phyloP scores from a whole-genome alignment of 2,797 vertebrate species.

The Sebastiscus albofasciatus region DNA sequence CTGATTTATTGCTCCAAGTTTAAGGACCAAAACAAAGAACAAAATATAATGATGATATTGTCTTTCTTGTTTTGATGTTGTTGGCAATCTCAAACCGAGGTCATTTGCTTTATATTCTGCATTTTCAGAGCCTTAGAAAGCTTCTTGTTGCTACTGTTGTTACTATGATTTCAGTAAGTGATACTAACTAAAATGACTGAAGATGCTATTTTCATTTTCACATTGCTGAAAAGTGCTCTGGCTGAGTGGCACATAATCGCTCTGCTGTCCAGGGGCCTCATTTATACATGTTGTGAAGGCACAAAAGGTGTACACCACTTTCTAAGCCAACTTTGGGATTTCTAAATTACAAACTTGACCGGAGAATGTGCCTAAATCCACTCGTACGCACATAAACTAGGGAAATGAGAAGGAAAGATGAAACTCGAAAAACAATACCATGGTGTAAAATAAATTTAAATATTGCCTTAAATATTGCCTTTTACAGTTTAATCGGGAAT shows the following conservation, averaged over 20 bases:
- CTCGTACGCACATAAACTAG: neutral
- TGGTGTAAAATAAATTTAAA: neutral
- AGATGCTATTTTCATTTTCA: slow-evolving; percentile 22
- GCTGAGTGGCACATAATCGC: slow-evolving; percentile 27
- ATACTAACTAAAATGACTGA: neutral
- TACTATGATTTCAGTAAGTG: neutral
- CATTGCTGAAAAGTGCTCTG: slow-evolving; percentile 17
- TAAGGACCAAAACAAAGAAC: neutral
- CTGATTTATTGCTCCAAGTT: slow-evolving; percentile 10
- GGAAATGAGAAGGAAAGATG: neutral
- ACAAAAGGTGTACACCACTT: neutral
- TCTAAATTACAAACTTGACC: neutral
- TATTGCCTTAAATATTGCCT: neutral
- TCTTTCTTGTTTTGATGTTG: neutral
- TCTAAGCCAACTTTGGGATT: neutral
- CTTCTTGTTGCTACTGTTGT: neutral
- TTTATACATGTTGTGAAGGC: neutral
- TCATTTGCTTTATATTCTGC: neutral
- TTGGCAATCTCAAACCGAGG: neutral
- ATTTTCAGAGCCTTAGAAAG: neutral
- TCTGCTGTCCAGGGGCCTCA: slow-evolving; percentile 11
- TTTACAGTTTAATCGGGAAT: neutral
- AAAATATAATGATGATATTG: neutral
- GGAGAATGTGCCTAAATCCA: neutral
- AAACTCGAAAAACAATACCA: neutral